Evolutionary conservation across 2,113 vertebrate genomes (phyloP).

Genomic region (Rhinopomastus cyanomelas): DNA sequence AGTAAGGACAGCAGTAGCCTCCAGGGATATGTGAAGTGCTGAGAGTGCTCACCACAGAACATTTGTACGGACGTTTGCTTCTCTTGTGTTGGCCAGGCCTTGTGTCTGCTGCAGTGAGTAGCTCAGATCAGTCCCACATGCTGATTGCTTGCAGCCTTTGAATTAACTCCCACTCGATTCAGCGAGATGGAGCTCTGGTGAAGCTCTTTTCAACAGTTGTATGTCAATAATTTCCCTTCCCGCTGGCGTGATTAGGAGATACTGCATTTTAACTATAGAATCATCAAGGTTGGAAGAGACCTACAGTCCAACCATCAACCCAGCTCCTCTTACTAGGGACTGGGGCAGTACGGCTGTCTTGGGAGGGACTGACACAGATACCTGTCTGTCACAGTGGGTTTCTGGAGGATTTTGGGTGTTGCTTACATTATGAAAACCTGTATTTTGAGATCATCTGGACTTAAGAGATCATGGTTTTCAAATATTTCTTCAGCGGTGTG

Average conservation of each 20-base stretch:
- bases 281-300: too few species aligned
- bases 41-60: constrained; percentile 50
- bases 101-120: constrained; percentile 47
- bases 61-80: constrained; percentile 48
- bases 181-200: constrained; percentile 10
- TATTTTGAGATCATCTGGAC: rapidly evolving
- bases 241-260: not conserved
- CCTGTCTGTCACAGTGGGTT: not conserved
- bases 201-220: constrained; percentile 26
- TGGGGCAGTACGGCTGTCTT: not conserved
- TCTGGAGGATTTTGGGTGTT: not conserved
- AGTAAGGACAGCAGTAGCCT: constrained; percentile 44
- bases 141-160: constrained; percentile 45
- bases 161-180: constrained; percentile 30
- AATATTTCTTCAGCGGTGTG: not conserved
- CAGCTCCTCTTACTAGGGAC: too few species aligned
- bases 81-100: constrained; percentile 47
- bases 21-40: not conserved
- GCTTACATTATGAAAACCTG: not conserved
- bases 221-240: not conserved
- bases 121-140: constrained; percentile 53
- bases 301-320: too few species aligned
- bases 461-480: not conserved
- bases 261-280: constrained; percentile 3
- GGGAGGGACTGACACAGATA: not conserved